Evolutionary conservation across 2,797 vertebrate genomes (phyloP), one percentile per base, ranked within the genome.

Genomic region (Liasis olivaceus): DNA sequence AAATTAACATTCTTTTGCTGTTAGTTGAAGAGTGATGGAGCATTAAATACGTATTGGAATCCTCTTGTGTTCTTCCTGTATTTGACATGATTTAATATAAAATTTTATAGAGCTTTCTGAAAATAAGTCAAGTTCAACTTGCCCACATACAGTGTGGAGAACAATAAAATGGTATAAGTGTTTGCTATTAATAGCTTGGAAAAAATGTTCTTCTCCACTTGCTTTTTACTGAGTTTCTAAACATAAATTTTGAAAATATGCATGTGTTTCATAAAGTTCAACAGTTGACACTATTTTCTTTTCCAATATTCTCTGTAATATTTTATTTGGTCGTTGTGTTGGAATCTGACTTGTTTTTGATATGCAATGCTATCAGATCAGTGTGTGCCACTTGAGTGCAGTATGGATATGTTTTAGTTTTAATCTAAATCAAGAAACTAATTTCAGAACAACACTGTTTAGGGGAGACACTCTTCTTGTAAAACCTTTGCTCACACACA

Each of bases 191-290:
- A 60, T 9, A 24, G 22, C 62, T 88, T 22, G 36, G 24, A 60
- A 85, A 89, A 72, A 20, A 9, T 86, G 36, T 24, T 93, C 60
- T 88, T 60, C 8, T 42, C 47, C 60, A 13, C 90, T 12, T 77
- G 90, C 88, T 85, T 85, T 24, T 90, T 56, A 36, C 85, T 90
- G 31, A 60, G 51, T 72, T 72, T 89, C 54, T 89, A 89, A 93
- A 89, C 56, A 59, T 12, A 6, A 58, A 42, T 22, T 60, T 66
- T 85, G 17, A 15, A 72, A 91, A 9, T 87, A 86, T 89, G 13
- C 85, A 47, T 3, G 6, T 2, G 4, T 36, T 93, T 2, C 60
- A 69, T 47, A 8, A 9, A 36, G 28, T 31, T 62, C 84, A 92
- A 85, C 54, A 7, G 62, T 72, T n/a, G 31, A 0, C 0, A 8